phyloP scores from a whole-genome alignment of 2,113 vertebrate genomes.

The Taurulus bubalis region DNA sequence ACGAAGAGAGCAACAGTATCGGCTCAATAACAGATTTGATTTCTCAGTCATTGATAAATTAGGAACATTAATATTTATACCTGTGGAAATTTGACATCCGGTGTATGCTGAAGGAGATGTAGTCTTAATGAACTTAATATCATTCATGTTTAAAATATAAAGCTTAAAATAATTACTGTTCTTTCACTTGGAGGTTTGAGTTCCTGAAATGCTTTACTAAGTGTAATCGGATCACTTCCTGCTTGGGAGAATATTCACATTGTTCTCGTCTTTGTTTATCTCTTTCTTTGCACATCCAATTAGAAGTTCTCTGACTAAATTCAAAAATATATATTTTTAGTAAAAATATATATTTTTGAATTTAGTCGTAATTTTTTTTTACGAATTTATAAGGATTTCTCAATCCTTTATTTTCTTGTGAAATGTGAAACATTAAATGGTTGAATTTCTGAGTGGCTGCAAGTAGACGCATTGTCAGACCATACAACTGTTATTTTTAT shows the following conservation, averaged over 20 bases:
- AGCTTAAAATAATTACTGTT: not conserved
- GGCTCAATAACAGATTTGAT: not conserved
- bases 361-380: too few species aligned
- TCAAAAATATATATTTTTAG: not conserved
- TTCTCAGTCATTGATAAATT: not conserved
- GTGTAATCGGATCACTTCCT: not conserved
- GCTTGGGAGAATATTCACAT: slow-evolving; percentile 20
- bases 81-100: too few species aligned
- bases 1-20: not conserved
- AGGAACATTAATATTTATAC: not conserved
- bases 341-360: not conserved
- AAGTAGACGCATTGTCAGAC: too few species aligned
- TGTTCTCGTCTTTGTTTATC: slow-evolving; percentile 22
- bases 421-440: too few species aligned
- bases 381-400: not conserved
- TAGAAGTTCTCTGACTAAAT: not conserved
- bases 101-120: not conserved
- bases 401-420: not conserved
- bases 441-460: too few species aligned
- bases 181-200: not conserved
- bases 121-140: not conserved
- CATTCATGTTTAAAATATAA: not conserved
- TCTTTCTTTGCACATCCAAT: not conserved
- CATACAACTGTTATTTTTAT: too few species aligned
- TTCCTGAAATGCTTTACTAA: too few species aligned